phyloP scores from a whole-genome alignment of 2,888 invertebrate genomes.

The Cephus rjabovi region DNA sequence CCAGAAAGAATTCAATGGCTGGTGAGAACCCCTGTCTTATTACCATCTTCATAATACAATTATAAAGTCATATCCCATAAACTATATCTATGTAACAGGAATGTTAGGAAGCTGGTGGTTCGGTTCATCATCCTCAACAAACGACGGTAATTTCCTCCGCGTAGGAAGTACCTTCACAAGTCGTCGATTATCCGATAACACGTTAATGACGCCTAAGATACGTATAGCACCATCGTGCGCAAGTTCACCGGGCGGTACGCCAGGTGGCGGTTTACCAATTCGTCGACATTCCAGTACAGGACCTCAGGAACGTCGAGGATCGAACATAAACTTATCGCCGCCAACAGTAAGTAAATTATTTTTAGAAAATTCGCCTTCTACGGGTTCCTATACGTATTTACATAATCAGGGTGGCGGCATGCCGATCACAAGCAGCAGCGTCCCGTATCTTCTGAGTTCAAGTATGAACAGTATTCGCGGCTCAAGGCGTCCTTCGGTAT shows the following conservation, averaged over 20 bases:
- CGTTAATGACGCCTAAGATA: slow-evolving; percentile 90
- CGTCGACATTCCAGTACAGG: slow-evolving; percentile 93
- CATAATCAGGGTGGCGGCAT: slow-evolving; percentile 83
- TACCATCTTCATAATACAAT: not conserved
- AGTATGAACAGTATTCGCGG: slow-evolving; percentile 80
- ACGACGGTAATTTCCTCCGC: slow-evolving; percentile 85
- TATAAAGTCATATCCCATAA: not conserved
- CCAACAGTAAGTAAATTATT: slow-evolving; percentile 77
- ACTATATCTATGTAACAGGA: slow-evolving; percentile 56
- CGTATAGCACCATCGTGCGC: slow-evolving; percentile 90
- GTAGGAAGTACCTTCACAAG: slow-evolving; percentile 84
- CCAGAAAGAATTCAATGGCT: slow-evolving; percentile 67
- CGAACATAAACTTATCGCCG: slow-evolving; percentile 87
- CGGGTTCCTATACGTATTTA: not conserved
- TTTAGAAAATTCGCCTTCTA: not conserved
- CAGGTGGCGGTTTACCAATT: slow-evolving; percentile 83
- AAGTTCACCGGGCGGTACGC: slow-evolving; percentile 78
- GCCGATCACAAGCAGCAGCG: slow-evolving; percentile 91
- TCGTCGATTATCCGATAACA: slow-evolving; percentile 91
- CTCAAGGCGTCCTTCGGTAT: slow-evolving; percentile 80
- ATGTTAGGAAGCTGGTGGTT: slow-evolving; percentile 86
- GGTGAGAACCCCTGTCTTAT: slow-evolving; percentile 50
- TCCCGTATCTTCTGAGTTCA: slow-evolving; percentile 85
- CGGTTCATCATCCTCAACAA: slow-evolving; percentile 85
- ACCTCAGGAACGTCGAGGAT: slow-evolving; percentile 87